Percentiles rank a stretch among this genome's conserved stretches.
phyloP scores from a whole-genome alignment of 2,797 vertebrate genomes.

The Rhinophrynus dorsalis region DNA sequence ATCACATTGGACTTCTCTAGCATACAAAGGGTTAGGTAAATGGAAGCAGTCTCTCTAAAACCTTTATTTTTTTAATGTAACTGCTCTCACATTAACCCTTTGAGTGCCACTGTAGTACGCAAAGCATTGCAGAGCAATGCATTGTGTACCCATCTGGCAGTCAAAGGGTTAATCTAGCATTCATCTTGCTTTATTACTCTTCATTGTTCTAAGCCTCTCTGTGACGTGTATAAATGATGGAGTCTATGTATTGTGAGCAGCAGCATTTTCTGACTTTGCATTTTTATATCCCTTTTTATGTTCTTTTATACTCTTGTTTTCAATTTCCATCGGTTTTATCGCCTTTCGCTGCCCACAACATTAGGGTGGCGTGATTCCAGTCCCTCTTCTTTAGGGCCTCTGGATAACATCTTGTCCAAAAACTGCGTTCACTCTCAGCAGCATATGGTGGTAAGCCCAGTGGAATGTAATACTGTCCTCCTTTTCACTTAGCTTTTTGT shows the following conservation, averaged over 20 bases:
- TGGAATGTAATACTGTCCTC: conserved; percentile 2
- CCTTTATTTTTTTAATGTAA: conserved; percentile 53
- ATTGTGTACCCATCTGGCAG: no score
- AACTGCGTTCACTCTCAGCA: conserved; percentile 1
- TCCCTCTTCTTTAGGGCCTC: conserved; percentile 1
- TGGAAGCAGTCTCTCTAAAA: no score
- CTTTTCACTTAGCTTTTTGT: conserved; percentile 5
- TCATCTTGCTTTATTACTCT: conserved; percentile 61
- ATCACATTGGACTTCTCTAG: no score
- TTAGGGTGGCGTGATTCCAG: conserved; percentile 8
- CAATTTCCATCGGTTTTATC: conserved; percentile 37
- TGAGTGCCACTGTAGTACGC: no score
- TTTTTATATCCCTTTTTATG: conserved; percentile 48
- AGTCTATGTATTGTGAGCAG: no score
- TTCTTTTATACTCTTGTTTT: conserved; percentile 35
- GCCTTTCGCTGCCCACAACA: conserved; percentile 15
- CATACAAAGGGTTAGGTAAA: no score
- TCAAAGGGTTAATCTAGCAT: no score
- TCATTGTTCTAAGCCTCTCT: conserved; percentile 51
- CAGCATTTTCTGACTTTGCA: conserved; percentile 20
- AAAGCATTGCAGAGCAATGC: no score
- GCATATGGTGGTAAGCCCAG: conserved; percentile 6
- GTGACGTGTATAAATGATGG: conserved; percentile 53
- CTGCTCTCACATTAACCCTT: conserved; percentile 55
- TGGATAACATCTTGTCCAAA: conserved; percentile 7